Conservation (phyloP, 64 coral and sea anemone species). For the Pocillopora damicornis region DNA sequence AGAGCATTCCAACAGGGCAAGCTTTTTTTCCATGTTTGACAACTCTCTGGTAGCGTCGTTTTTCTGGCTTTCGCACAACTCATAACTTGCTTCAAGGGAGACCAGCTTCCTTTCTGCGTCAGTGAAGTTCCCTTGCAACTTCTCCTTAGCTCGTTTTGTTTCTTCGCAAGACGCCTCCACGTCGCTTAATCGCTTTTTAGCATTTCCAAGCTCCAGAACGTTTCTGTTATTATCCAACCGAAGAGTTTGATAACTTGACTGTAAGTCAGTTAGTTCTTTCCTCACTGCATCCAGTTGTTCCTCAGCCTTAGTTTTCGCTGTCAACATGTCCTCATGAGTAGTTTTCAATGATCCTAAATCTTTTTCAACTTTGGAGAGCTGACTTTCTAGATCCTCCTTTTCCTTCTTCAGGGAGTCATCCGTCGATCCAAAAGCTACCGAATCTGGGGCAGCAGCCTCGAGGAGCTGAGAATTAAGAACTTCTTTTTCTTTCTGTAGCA, state of each 20-base stretch:
- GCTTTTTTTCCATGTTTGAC: slow-evolving; percentile 39
- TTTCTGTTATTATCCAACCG: slow-evolving; percentile 26
- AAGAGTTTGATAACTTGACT: slow-evolving; percentile 3
- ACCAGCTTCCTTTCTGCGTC: slow-evolving; percentile 33
- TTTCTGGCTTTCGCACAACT: slow-evolving; percentile 57
- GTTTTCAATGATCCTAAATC: slow-evolving; percentile 35
- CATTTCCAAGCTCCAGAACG: slow-evolving; percentile 2
- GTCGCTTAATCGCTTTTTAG: slow-evolving; percentile 21
- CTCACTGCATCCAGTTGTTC: slow-evolving; percentile 24
- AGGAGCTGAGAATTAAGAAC: slow-evolving; percentile 34
- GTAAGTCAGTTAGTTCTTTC: not conserved
- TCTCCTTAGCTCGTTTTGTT: slow-evolving; percentile 36
- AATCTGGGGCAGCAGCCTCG: slow-evolving; percentile 10
- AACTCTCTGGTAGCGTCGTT: slow-evolving; percentile 58
- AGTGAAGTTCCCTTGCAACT: slow-evolving; percentile 23
- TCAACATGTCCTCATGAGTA: slow-evolving; percentile 34
- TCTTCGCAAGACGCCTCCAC: slow-evolving; percentile 21
- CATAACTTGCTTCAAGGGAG: slow-evolving; percentile 52
- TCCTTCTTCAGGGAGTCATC: slow-evolving; percentile 34
- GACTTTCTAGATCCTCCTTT: slow-evolving; percentile 42
- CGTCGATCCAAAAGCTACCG: not conserved
- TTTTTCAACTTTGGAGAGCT: slow-evolving; percentile 18
- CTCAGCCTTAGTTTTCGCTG: slow-evolving; percentile 50
- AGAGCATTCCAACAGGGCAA: slow-evolving; percentile 53
- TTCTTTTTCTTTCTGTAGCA: slow-evolving; percentile 67